phyloP scores from a whole-genome alignment of 2,888 invertebrate genomes.

The Stratiomys singularior region DNA sequence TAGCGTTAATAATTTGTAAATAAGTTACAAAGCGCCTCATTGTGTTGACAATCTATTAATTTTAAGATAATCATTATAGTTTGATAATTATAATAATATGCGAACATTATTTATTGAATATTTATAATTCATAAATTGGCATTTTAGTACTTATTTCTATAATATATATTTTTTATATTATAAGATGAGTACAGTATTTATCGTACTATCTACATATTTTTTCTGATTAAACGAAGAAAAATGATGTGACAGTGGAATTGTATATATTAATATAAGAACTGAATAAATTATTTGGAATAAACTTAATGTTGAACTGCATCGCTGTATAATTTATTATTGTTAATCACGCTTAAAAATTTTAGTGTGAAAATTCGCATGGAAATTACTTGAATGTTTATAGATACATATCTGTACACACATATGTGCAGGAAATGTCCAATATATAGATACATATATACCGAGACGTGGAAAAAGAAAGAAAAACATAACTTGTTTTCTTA shows the following conservation, averaged over 20 bases:
- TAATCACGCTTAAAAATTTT: too few species aligned
- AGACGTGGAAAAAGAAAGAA: too few species aligned
- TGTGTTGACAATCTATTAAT: not conserved
- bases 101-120: slow-evolving; percentile 33
- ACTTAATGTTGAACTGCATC: not conserved
- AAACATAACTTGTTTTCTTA: too few species aligned
- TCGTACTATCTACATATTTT: not conserved
- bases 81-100: slow-evolving; percentile 7
- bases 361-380: too few species aligned
- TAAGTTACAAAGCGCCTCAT: slow-evolving; percentile 27
- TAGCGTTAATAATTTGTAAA: slow-evolving; percentile 89
- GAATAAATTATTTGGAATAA: slow-evolving; percentile 5
- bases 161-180: slow-evolving; percentile 41
- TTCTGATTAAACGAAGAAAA: not conserved
- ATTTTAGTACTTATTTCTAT: not conserved
- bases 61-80: not conserved
- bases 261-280: slow-evolving; percentile 8
- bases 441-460: too few species aligned
- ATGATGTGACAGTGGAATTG: not conserved
- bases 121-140: slow-evolving; percentile 26
- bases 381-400: too few species aligned
- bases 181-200: not conserved
- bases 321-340: too few species aligned
- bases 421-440: too few species aligned
- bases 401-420: too few species aligned